Percentiles rank a stretch among this genome's conserved stretches.
These are phyloP conservation scores for Leptoclinus maculatus DNA, from an alignment of 2,797 vertebrate genomes.

Conservation along the genomic window DNA sequence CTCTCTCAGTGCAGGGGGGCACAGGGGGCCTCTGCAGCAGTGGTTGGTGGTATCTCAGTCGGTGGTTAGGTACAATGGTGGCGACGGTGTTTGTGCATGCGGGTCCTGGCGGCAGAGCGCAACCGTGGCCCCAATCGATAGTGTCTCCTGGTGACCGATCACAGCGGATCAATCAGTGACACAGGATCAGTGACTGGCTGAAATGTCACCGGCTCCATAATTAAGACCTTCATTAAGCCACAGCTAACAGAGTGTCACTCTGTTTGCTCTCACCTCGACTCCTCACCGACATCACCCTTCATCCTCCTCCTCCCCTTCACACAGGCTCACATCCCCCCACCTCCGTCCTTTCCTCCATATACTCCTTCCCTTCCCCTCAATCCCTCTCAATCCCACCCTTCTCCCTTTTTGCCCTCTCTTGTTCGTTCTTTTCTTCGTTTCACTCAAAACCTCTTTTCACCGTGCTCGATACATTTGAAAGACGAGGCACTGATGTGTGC, in stretches of 20 bases:
- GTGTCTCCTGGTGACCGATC: constrained; percentile 80
- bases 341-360: constrained; percentile 56
- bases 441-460: constrained; percentile 38
- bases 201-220: constrained; percentile 86
- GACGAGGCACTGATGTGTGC: constrained; percentile 42
- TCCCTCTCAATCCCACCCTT: constrained; percentile 50
- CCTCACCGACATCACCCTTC: constrained; percentile 35
- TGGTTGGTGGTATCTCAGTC: constrained; percentile 52
- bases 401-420: constrained; percentile 31
- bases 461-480: constrained; percentile 53
- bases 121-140: constrained; percentile 69
- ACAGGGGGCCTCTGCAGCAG: constrained; percentile 50
- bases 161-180: constrained; percentile 80
- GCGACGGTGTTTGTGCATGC: constrained; percentile 64
- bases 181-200: constrained; percentile 74
- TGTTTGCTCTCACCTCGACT: constrained; percentile 61
- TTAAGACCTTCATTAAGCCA: constrained; percentile 85
- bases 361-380: constrained; percentile 40
- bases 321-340: constrained; percentile 47
- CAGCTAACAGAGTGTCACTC: constrained; percentile 79
- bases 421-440: constrained; percentile 34
- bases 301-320: neutral
- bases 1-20: constrained; percentile 27
- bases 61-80: neutral
- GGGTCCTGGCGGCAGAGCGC: constrained; percentile 30